phyloP scores from a whole-genome alignment of 1,140 invertebrate genomes.

The Zaprionus nigranus region DNA sequence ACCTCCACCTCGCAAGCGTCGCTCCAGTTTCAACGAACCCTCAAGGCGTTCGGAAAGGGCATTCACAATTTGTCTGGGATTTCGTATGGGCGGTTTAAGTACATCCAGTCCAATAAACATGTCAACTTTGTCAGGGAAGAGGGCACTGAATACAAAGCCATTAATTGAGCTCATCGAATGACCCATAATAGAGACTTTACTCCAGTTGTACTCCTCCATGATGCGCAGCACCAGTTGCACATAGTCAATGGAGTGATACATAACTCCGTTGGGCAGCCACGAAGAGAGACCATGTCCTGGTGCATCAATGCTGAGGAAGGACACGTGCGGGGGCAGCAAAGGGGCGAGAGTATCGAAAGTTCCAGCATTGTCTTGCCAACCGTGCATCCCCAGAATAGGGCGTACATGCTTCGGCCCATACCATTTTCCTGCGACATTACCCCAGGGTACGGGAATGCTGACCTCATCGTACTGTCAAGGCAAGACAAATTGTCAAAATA shows the following conservation, averaged over 20 bases:
- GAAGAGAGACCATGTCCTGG: slow-evolving; percentile 90
- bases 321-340: slow-evolving; percentile 86
- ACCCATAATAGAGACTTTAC: slow-evolving; percentile 88
- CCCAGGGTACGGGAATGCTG: slow-evolving; percentile 88
- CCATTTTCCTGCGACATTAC: slow-evolving; percentile 89
- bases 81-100: slow-evolving; percentile 85
- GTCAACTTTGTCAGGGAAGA: slow-evolving; percentile 87
- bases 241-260: slow-evolving; percentile 87
- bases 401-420: slow-evolving; percentile 88
- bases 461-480: slow-evolving; percentile 86
- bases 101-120: slow-evolving; percentile 88
- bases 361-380: slow-evolving; percentile 91
- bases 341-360: slow-evolving; percentile 90
- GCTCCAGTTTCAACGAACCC: slow-evolving; percentile 84
- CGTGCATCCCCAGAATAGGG: slow-evolving; percentile 90
- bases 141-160: slow-evolving; percentile 86
- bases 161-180: slow-evolving; percentile 89
- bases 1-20: slow-evolving; percentile 72
- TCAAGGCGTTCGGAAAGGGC: slow-evolving; percentile 82
- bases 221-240: slow-evolving; percentile 86
- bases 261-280: slow-evolving; percentile 87
- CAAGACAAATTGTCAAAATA: slow-evolving; percentile 5
- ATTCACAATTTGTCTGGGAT: slow-evolving; percentile 54
- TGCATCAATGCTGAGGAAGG: slow-evolving; percentile 89
- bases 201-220: slow-evolving; percentile 88